A percentile compares a stretch with the other conserved stretches of the same genome.
These are phyloP conservation scores for Apteryx mantelli DNA, from an alignment of 2,113 vertebrate species.

Conservation along the genomic window DNA sequence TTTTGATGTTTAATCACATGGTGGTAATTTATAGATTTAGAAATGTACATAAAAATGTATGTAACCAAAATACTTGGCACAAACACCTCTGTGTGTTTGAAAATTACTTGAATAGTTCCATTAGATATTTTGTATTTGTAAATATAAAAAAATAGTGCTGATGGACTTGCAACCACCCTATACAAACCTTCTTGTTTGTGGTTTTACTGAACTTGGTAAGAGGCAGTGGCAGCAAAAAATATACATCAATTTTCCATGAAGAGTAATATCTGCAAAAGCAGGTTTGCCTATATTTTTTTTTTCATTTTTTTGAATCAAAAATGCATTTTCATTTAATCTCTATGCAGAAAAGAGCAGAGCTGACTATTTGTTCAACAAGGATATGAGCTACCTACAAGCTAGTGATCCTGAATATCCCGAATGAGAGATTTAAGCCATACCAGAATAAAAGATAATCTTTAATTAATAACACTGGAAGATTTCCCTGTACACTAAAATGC, in stretches of 20 bases:
- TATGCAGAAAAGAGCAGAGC: background rate
- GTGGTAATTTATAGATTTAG: background rate
- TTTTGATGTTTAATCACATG: background rate
- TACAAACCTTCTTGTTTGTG: background rate
- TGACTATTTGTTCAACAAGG: background rate
- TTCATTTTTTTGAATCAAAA: background rate
- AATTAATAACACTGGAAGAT: conserved; percentile 9
- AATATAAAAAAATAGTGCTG: background rate
- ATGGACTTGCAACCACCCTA: background rate
- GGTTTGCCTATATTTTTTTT: background rate
- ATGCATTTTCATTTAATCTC: background rate
- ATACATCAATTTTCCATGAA: background rate
- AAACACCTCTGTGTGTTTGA: background rate
- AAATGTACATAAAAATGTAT: background rate
- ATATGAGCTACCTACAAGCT: background rate
- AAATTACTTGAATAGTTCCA: background rate
- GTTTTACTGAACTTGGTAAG: background rate
- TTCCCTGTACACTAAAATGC: background rate
- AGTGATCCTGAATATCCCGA: background rate
- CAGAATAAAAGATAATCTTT: conserved; percentile 29
- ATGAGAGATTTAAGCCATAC: background rate
- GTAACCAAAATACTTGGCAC: background rate
- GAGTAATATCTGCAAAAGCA: background rate
- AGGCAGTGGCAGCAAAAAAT: background rate
- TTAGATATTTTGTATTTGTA: background rate